Evolutionary conservation across 2,888 invertebrate genomes (phyloP).

Genomic region (Alloplasta piceator): DNA sequence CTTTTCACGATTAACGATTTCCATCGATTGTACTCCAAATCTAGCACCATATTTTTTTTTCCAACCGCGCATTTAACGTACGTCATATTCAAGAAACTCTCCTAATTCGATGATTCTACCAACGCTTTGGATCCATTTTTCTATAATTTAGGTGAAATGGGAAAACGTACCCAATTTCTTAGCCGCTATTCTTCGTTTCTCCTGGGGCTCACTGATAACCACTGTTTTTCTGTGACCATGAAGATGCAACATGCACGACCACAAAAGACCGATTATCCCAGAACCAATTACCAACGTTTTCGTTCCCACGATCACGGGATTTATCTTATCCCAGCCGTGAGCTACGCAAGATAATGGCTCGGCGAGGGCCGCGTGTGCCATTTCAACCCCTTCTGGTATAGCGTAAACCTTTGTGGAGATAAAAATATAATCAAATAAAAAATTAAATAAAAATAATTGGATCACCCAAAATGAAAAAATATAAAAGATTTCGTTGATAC

Average conservation of each 20-base stretch:
- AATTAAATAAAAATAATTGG: no score
- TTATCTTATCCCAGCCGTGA: slow-evolving; percentile 88
- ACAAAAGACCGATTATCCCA: slow-evolving; percentile 89
- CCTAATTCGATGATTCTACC: no score
- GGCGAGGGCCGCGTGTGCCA: slow-evolving; percentile 85
- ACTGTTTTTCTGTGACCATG: slow-evolving; percentile 88
- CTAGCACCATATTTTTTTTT: no score
- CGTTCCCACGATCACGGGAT: slow-evolving; percentile 86
- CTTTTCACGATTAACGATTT: no score
- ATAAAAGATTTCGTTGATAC: no score
- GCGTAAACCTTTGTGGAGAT: slow-evolving; percentile 72
- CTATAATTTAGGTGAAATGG: slow-evolving; percentile 6
- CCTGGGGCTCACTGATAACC: slow-evolving; percentile 88
- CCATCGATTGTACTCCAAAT: no score
- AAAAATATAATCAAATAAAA: no score
- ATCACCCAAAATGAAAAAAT: no score
- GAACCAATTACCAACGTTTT: slow-evolving; percentile 88
- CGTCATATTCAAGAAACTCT: no score
- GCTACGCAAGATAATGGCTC: slow-evolving; percentile 90
- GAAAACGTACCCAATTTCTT: slow-evolving; percentile 75
- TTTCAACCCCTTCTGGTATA: slow-evolving; percentile 76
- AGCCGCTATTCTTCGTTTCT: slow-evolving; percentile 76
- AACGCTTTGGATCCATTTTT: no score
- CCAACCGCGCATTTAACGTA: no score
- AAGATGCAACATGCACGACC: slow-evolving; percentile 87